Base-by-base conservation (phyloP, 2,888 invertebrate species). In the Thyatira batis region DNA sequence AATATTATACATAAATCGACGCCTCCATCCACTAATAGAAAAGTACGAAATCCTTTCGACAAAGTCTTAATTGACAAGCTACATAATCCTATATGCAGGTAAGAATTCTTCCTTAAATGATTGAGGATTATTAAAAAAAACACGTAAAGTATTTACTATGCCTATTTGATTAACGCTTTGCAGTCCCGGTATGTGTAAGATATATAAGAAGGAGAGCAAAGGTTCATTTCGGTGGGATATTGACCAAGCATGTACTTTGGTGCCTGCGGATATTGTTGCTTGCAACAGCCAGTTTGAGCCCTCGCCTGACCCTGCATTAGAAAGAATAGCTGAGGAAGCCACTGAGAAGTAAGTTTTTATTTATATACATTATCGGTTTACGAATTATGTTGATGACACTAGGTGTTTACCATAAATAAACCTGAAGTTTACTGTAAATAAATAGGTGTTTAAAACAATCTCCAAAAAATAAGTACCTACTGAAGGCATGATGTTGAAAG, bases 51-150 rank as follows among this genome's bases (percentile, higher is more conserved):
- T 89, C 95, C 95, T 2, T 95, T 95, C 76, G 95, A 95, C 69
- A 91, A 90, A 67, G 94, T 92, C 49, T 82, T 95, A 60, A 93
- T 94, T 50, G 94, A 94, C 63, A 93, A 92, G 71, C 82, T 95
- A 53, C 95, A 95, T 79, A 92, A 94, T 55, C 94, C 95, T 61
- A 92, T 96, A 72, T 95, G 95, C 84, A 96, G 95, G 94, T 94
- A 78, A 82, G 78, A 53, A 3, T 2, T 20, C 27, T 45, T 27
- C n/a, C n/a, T 39, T 50, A 49, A 45, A 52, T 33, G 11, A 33
- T 10, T 10, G 10, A 10, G 30, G 30, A n/a, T 28, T 49, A 5
- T 51, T n/a, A 23, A 20, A 33, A 13, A 23, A 28, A 20, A 11
- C n/a, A n/a, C n/a, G 2, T 21, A 13, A 10, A n/a, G 8, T 25